phyloP scores from a whole-genome alignment of 1,140 invertebrate species.

The Heliconius melpomene region DNA sequence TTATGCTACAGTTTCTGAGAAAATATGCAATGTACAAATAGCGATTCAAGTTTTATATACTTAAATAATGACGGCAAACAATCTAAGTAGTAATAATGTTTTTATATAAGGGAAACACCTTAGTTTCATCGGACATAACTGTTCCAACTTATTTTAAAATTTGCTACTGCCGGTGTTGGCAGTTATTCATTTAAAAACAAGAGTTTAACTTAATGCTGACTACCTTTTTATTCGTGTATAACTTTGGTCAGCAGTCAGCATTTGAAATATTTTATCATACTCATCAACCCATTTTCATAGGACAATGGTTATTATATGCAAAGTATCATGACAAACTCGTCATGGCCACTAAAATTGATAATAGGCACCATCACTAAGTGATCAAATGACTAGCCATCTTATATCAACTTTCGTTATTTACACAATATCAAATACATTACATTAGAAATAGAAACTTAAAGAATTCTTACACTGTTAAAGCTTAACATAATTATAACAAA shows the following conservation, averaged over 20 bases:
- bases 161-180: not conserved
- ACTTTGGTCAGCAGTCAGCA: conserved; percentile 1
- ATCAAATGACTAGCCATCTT: conserved; percentile 35
- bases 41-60: not conserved
- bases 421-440: conserved; percentile 17
- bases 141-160: too few species aligned
- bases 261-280: not conserved
- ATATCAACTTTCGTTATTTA: conserved; percentile 27
- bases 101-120: not conserved
- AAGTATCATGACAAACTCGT: conserved; percentile 26
- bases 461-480: conserved; percentile 3
- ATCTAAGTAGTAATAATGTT: not conserved
- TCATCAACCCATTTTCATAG: not conserved
- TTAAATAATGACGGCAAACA: not conserved
- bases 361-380: conserved; percentile 28
- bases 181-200: not conserved
- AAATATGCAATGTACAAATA: conserved; percentile 3
- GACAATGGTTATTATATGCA: conserved; percentile 49
- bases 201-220: not conserved
- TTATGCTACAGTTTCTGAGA: not conserved
- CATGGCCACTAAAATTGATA: conserved; percentile 14
- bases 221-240: not conserved
- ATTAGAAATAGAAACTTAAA: conserved; percentile 23
- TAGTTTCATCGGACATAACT: too few species aligned
- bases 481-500: conserved; percentile 16